phyloP scores from a whole-genome alignment of 2,113 vertebrate species.

The Nycticorax nycticorax region DNA sequence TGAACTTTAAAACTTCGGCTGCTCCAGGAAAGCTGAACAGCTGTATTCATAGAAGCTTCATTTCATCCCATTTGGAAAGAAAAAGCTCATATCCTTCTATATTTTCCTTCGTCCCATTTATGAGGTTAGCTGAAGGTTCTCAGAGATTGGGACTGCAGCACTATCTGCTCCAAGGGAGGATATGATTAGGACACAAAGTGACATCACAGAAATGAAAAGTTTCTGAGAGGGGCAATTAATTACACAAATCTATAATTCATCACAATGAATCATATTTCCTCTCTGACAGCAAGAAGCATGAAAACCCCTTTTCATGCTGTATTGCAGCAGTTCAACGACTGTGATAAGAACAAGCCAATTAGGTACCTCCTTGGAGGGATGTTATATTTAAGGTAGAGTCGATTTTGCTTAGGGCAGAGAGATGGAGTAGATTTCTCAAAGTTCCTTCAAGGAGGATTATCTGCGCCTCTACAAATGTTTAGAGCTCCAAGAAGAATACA shows the following conservation, averaged over 20 bases:
- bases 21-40: neutral
- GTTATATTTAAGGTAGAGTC: neutral
- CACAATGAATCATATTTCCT: neutral
- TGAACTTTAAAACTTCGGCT: neutral
- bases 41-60: neutral
- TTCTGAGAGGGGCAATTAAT: conserved; percentile 12
- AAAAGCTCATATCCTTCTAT: neutral
- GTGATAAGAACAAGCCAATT: conserved; percentile 2
- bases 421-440: neutral
- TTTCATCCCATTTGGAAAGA: neutral
- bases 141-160: neutral
- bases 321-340: neutral
- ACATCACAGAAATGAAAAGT: neutral
- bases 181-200: neutral
- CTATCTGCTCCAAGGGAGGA: neutral
- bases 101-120: neutral
- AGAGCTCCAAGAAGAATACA: neutral
- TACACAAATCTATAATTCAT: neutral
- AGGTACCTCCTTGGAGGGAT: neutral
- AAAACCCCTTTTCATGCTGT: neutral
- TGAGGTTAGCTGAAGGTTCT: neutral
- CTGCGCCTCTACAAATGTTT: neutral
- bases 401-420: neutral
- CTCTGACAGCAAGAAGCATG: neutral
- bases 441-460: neutral